These are phyloP conservation scores for Drosophila barbarae DNA, from an alignment of 2,888 invertebrate species.

Conservation along the genomic window DNA sequence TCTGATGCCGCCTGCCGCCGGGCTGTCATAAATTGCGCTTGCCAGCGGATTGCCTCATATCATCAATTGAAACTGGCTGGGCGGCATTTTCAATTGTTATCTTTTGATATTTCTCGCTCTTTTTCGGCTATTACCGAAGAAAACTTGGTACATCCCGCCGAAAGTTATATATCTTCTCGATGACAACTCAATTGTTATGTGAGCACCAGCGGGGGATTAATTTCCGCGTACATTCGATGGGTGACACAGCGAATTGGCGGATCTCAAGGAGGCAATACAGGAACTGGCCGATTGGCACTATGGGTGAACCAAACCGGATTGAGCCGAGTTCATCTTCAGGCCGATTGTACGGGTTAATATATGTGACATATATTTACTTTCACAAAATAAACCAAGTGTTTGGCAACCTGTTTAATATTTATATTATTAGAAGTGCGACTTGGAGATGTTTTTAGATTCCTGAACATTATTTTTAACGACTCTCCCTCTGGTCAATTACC, in stretches of 20 bases:
- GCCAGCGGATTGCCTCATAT: conserved; percentile 50
- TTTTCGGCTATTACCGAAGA: conserved; percentile 28
- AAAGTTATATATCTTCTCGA: conserved; percentile 31
- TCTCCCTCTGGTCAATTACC: conserved; percentile 5
- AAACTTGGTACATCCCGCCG: conserved; percentile 33
- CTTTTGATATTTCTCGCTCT: conserved; percentile 39
- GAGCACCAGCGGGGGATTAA: conserved; percentile 30
- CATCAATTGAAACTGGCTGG: conserved; percentile 56
- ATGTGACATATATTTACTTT: conserved; percentile 14
- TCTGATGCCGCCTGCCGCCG: conserved; percentile 54
- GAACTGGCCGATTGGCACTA: conserved; percentile 21
- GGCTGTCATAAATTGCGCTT: conserved; percentile 60
- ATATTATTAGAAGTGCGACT: not conserved
- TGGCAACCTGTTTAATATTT: conserved; percentile 13
- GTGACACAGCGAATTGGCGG: conserved; percentile 29
- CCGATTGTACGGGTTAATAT: conserved; percentile 1
- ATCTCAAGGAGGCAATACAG: conserved; percentile 21
- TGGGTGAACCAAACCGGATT: conserved; percentile 26
- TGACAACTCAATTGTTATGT: conserved; percentile 43
- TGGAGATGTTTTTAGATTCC: not conserved
- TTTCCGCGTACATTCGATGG: conserved; percentile 32
- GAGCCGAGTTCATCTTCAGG: conserved; percentile 29
- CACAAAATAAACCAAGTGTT: conserved; percentile 2
- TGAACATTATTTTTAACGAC: not conserved
- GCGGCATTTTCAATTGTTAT: conserved; percentile 40